These are phyloP conservation scores for Nephrotoma flavescens DNA, from an alignment of 2,888 invertebrate genomes.

Conservation along the genomic window DNA sequence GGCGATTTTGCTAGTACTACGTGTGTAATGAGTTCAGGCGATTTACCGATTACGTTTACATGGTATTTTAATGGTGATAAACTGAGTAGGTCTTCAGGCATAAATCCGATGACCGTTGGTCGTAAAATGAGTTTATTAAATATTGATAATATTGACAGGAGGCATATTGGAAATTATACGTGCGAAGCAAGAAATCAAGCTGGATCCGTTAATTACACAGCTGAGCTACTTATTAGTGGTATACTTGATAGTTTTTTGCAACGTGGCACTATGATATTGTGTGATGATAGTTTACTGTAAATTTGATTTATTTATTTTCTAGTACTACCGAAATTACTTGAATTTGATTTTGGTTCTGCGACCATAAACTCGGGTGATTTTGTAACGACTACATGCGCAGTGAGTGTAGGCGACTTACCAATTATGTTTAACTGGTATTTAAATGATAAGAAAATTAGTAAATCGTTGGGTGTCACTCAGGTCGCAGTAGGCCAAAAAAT, in stretches of 20 bases:
- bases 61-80: conserved; percentile 41
- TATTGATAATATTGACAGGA: conserved; percentile 51
- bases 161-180: conserved; percentile 61
- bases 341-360: conserved; percentile 39
- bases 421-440: conserved; percentile 49
- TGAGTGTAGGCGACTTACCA: conserved; percentile 54
- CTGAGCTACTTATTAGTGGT: conserved; percentile 62
- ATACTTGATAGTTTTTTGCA: conserved; percentile 12
- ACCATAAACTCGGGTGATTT: conserved; percentile 49
- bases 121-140: conserved; percentile 39
- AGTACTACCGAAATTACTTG: conserved; percentile 34
- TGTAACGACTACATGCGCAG: conserved; percentile 44
- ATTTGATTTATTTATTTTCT: conserved; percentile 4
- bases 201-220: conserved; percentile 50
- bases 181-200: conserved; percentile 61
- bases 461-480: conserved; percentile 31
- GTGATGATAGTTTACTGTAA: neutral
- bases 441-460: conserved; percentile 30
- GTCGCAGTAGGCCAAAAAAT: conserved; percentile 38
- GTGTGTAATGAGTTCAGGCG: conserved; percentile 35
- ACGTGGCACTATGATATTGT: neutral
- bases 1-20: conserved; percentile 27
- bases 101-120: conserved; percentile 13
- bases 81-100: conserved; percentile 14
- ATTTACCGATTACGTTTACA: conserved; percentile 38